Evolutionary conservation across 2,888 invertebrate genomes (phyloP).

Genomic region (Fragum fragum): DNA sequence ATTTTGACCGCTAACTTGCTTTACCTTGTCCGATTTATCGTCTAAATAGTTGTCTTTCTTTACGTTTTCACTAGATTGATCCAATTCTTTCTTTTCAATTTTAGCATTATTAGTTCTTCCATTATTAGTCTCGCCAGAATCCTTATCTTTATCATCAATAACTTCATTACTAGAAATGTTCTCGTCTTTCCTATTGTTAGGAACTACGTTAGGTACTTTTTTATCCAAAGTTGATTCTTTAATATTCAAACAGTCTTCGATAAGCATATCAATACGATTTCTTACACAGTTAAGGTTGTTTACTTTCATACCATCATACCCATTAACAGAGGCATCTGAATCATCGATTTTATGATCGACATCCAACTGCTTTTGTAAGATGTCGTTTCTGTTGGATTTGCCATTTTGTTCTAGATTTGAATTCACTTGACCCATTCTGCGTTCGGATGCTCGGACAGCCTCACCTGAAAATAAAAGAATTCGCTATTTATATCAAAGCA

Average conservation of each 20-base stretch:
- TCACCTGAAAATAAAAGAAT: constrained; percentile 20
- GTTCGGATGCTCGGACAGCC: too few relatives aligned
- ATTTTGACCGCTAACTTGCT: too few relatives aligned
- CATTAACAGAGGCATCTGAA: background rate
- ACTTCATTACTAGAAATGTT: too few relatives aligned
- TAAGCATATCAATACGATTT: constrained; percentile 70
- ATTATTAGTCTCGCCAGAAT: too few relatives aligned
- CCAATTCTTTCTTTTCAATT: background rate
- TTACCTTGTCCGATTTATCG: background rate
- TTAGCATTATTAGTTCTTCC: background rate
- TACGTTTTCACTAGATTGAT: background rate
- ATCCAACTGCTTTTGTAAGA: background rate
- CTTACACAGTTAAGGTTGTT: constrained; percentile 63
- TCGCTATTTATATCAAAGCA: too few relatives aligned
- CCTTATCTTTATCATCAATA: too few relatives aligned
- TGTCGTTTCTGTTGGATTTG: constrained; percentile 5
- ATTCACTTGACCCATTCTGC: constrained; percentile 29
- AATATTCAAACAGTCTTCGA: constrained; percentile 67
- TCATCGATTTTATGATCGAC: background rate
- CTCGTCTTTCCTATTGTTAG: too few relatives aligned
- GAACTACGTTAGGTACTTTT: background rate
- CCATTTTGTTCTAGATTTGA: background rate
- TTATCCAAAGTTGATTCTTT: constrained; percentile 37
- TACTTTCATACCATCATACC: constrained; percentile 20
- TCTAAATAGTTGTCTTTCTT: background rate